Percentiles rank a stretch among this genome's conserved stretches.
phyloP scores from a whole-genome alignment of 2,797 vertebrate genomes.

The Sebastes cheni region DNA sequence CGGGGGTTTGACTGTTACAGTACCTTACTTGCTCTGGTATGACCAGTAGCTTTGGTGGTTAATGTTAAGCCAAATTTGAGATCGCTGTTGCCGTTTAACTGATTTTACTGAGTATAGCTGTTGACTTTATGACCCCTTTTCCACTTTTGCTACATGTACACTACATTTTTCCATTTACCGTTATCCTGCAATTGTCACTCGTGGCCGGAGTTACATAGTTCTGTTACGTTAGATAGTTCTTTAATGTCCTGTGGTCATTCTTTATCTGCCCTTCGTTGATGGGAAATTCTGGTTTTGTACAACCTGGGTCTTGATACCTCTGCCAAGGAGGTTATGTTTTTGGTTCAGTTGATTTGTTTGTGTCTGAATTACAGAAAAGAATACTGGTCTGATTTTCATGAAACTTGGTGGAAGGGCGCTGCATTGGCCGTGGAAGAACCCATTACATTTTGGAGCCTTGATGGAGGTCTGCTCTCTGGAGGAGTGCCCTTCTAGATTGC shows the following conservation, averaged over 20 bases:
- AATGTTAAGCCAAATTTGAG: background rate
- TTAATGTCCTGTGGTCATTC: background rate
- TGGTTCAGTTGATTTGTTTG: background rate
- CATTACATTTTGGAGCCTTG: no score
- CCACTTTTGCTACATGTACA: background rate
- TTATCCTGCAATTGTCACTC: background rate
- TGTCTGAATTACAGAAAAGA: background rate
- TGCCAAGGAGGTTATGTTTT: background rate
- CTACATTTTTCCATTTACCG: background rate
- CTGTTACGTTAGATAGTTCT: background rate
- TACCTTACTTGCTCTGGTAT: background rate
- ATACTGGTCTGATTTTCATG: background rate
- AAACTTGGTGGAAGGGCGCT: background rate
- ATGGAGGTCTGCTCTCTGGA: background rate
- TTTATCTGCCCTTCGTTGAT: background rate
- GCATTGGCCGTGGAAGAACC: no score
- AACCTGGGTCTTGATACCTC: background rate
- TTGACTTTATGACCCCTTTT: background rate
- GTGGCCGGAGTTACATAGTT: background rate
- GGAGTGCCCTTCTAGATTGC: background rate
- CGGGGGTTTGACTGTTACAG: background rate
- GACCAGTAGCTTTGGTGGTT: background rate
- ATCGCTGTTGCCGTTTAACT: background rate
- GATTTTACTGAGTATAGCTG: background rate
- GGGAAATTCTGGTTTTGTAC: background rate